Evolutionary conservation across 2,797 vertebrate genomes (phyloP).

Genomic region (Pantherophis vulpinus): DNA sequence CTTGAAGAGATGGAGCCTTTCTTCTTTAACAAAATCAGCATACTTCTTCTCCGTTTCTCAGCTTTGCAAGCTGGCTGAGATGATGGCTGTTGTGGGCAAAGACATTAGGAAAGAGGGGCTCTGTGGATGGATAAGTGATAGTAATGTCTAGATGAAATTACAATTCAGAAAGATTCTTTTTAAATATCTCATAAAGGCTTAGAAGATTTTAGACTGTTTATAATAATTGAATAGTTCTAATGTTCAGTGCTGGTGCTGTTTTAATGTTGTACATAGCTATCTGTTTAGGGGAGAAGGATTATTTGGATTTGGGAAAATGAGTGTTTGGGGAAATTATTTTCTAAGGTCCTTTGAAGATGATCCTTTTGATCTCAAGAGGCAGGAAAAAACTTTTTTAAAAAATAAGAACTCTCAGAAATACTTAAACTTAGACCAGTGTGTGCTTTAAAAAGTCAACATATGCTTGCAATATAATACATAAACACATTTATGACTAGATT

Average conservation of each 20-base stretch:
- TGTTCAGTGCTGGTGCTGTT: neutral
- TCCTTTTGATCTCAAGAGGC: neutral
- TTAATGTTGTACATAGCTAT: neutral
- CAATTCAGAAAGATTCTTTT: neutral
- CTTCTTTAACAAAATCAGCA: neutral
- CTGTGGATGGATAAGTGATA: neutral
- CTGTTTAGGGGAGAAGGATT: neutral
- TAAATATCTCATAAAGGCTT: neutral
- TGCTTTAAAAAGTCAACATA: neutral
- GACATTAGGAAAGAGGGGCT: neutral
- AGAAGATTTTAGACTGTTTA: neutral
- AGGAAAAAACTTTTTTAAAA: neutral
- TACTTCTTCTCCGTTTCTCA: neutral
- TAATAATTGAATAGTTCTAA: neutral
- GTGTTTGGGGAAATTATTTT: neutral
- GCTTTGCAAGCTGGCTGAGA: neutral
- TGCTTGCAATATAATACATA: neutral
- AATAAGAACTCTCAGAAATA: neutral
- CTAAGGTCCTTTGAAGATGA: neutral
- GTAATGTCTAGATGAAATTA: neutral
- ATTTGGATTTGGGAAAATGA: neutral
- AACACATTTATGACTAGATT: neutral
- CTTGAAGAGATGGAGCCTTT: neutral
- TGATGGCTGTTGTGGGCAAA: neutral
- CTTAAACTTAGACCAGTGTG: neutral